These are phyloP conservation scores for Napeogenes sylphis DNA, from an alignment of 2,888 invertebrate genomes.

Conservation along the genomic window DNA sequence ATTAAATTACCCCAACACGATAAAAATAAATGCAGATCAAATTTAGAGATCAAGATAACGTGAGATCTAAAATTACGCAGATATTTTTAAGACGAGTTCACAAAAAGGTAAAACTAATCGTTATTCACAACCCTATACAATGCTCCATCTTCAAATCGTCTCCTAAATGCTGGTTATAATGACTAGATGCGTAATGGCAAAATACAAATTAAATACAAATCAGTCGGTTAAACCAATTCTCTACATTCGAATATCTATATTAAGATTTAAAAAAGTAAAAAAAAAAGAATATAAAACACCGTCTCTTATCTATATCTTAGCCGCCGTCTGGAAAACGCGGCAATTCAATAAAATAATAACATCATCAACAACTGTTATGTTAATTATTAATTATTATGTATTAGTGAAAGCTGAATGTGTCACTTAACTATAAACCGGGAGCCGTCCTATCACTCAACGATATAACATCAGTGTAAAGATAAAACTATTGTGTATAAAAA, in stretches of 20 bases:
- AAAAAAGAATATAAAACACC: slow-evolving; percentile 33
- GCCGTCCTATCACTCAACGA: slow-evolving; percentile 70
- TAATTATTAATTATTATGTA: slow-evolving; percentile 40
- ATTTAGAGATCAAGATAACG: slow-evolving; percentile 67
- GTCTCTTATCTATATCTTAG: slow-evolving; percentile 37
- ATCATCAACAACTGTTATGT: slow-evolving; percentile 33
- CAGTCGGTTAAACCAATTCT: slow-evolving; percentile 28
- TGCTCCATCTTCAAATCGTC: slow-evolving; percentile 46
- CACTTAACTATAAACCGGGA: slow-evolving; percentile 70
- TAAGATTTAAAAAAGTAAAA: slow-evolving; percentile 17
- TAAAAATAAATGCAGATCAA: slow-evolving; percentile 65
- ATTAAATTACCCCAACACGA: slow-evolving; percentile 28
- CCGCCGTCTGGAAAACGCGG: slow-evolving; percentile 38
- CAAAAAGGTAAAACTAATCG: slow-evolving; percentile 61
- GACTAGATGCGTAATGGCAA: slow-evolving; percentile 62
- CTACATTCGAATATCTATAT: slow-evolving; percentile 17
- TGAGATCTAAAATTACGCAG: slow-evolving; percentile 66
- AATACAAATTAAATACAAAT: slow-evolving; percentile 33
- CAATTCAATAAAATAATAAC: slow-evolving; percentile 43
- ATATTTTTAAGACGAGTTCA: slow-evolving; percentile 46
- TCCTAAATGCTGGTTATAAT: slow-evolving; percentile 53
- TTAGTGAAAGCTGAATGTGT: slow-evolving; percentile 51
- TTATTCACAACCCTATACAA: slow-evolving; percentile 75
- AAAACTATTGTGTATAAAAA: slow-evolving; percentile 76
- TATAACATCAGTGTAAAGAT: slow-evolving; percentile 72